phyloP scores from a whole-genome alignment of 2,888 invertebrate species.

The Synergus itoensis region DNA sequence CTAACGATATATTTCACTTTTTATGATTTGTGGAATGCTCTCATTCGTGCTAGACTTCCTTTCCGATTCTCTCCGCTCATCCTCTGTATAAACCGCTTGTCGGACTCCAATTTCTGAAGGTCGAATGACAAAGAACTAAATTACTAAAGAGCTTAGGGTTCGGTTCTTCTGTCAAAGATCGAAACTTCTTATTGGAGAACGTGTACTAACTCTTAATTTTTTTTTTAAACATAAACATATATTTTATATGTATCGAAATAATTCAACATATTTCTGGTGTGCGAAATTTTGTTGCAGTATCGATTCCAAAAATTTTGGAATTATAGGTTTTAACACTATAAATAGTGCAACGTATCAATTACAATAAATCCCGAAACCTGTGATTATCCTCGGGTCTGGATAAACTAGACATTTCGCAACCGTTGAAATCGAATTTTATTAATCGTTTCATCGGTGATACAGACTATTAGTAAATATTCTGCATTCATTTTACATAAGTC shows the following conservation, averaged over 20 bases:
- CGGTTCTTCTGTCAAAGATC: constrained; percentile 1
- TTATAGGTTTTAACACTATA: constrained; percentile 34
- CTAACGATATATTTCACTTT: constrained; percentile 71
- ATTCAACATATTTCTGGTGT: background rate
- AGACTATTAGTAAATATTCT: constrained; percentile 17
- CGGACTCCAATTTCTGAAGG: constrained; percentile 40
- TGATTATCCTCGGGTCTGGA: constrained; percentile 7
- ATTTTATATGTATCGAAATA: background rate
- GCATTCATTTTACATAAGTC: background rate
- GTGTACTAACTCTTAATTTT: background rate
- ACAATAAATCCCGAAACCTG: constrained; percentile 37
- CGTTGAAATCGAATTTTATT: constrained; percentile 26
- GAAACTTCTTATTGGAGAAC: background rate
- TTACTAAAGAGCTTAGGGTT: constrained; percentile 8
- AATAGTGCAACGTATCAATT: constrained; percentile 37
- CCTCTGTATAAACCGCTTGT: constrained; percentile 34
- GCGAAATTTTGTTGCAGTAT: background rate
- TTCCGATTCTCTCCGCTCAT: constrained; percentile 49
- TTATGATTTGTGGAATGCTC: constrained; percentile 73
- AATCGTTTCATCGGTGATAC: constrained; percentile 8
- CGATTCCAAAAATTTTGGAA: background rate
- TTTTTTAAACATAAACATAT: background rate
- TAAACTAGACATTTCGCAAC: constrained; percentile 15
- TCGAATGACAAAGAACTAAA: constrained; percentile 36
- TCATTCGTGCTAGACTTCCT: constrained; percentile 51